Percentiles rank a stretch among this genome's conserved stretches.
phyloP scores from a whole-genome alignment of 2,888 invertebrate species.

The Rhamphomyia laevipes region DNA sequence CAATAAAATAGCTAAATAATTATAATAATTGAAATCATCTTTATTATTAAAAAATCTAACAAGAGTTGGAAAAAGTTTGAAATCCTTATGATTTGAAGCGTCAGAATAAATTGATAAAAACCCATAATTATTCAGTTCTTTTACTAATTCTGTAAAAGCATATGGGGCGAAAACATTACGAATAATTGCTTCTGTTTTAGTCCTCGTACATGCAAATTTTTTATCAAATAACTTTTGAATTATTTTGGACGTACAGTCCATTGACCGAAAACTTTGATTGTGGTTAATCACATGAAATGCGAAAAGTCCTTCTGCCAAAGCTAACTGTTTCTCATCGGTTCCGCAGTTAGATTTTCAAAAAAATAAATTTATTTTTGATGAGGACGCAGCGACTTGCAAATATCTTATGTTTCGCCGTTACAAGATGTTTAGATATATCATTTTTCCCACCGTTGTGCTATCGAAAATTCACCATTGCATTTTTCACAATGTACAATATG shows the following conservation, averaged over 20 bases:
- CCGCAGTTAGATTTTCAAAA: slow-evolving; percentile 1
- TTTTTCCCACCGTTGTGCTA: slow-evolving; percentile 3
- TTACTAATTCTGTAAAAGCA: slow-evolving; percentile 5
- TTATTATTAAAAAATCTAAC: slow-evolving; percentile 5
- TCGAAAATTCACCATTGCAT: slow-evolving; percentile 5
- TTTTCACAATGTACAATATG: slow-evolving; percentile 1
- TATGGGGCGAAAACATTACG: slow-evolving; percentile 3
- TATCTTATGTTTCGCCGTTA: neutral
- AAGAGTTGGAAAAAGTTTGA: slow-evolving; percentile 6
- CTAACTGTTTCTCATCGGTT: neutral
- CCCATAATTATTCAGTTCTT: slow-evolving; percentile 13
- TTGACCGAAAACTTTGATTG: slow-evolving; percentile 9
- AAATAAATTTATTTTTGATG: neutral
- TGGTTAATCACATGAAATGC: slow-evolving; percentile 4
- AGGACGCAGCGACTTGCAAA: neutral
- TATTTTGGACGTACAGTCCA: slow-evolving; percentile 7
- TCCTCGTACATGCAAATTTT: slow-evolving; percentile 6
- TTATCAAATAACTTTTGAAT: slow-evolving; percentile 4
- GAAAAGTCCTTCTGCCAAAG: neutral
- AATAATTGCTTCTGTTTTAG: slow-evolving; percentile 5
- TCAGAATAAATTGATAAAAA: slow-evolving; percentile 5
- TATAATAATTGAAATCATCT: too few species aligned
- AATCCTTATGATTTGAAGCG: slow-evolving; percentile 7
- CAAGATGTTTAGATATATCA: slow-evolving; percentile 2
- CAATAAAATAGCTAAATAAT: too few species aligned